Percentiles rank a stretch among this genome's conserved stretches.
Evolutionary conservation across 2,888 invertebrate species (phyloP).

Genomic region (Acanthococcus lagerstroemiae): DNA sequence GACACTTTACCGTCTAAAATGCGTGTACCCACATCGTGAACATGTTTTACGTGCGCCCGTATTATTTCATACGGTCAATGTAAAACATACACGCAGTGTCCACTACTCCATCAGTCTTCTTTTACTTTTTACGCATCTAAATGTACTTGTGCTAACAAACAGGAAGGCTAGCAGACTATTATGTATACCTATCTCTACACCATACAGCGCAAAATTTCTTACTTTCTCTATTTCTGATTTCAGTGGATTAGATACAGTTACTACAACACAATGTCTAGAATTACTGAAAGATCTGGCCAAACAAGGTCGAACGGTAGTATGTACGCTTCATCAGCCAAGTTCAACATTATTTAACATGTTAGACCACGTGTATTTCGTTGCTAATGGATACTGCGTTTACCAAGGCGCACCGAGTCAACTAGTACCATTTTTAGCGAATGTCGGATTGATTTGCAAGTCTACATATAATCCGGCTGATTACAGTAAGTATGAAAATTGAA

Average conservation of each 20-base stretch:
- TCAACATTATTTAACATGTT: conserved; percentile 65
- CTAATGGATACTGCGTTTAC: conserved; percentile 54
- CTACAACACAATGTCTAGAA: conserved; percentile 60
- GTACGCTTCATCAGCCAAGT: conserved; percentile 71
- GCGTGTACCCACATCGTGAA: no score
- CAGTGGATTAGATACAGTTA: conserved; percentile 59
- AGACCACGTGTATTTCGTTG: conserved; percentile 58
- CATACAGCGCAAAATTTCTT: no score
- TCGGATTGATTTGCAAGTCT: conserved; percentile 58
- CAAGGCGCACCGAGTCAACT: conserved; percentile 58
- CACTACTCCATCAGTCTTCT: no score
- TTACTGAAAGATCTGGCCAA: conserved; percentile 58
- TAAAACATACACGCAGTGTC: no score
- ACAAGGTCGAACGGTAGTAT: conserved; percentile 63
- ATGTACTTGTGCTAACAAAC: no score
- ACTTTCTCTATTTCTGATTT: background rate
- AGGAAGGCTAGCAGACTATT: no score
- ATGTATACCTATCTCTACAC: no score
- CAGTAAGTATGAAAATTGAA: conserved; percentile 38
- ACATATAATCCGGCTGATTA: conserved; percentile 74
- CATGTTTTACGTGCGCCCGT: no score
- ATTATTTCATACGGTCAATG: no score
- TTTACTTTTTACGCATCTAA: no score
- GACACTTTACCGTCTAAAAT: no score
- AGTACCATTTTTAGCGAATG: conserved; percentile 56